phyloP scores from a whole-genome alignment of 2,113 vertebrate genomes.

The Stegastes partitus region DNA sequence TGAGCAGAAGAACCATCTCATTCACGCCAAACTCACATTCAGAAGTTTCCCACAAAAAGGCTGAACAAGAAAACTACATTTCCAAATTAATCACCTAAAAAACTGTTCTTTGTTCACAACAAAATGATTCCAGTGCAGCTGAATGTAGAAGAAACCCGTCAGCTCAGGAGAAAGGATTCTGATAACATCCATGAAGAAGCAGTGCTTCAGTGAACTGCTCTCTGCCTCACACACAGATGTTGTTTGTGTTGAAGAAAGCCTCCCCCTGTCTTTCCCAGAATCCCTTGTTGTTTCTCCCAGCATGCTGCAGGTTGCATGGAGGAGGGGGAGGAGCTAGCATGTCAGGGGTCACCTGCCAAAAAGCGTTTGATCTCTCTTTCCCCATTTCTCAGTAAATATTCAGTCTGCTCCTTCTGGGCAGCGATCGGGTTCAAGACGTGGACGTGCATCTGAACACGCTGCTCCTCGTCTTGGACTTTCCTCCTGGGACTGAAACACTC shows the following conservation, averaged over 20 bases:
- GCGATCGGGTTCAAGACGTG: neutral
- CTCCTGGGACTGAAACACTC: neutral
- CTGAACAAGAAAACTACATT: no score
- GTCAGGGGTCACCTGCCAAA: constrained; percentile 66
- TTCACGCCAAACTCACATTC: neutral
- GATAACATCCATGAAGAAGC: neutral
- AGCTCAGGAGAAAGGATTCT: neutral
- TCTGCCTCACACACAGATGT: constrained; percentile 60
- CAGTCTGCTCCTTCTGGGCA: constrained; percentile 7
- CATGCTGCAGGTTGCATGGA: constrained; percentile 60
- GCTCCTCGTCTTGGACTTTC: neutral
- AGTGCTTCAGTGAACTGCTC: neutral
- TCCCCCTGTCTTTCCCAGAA: constrained; percentile 74
- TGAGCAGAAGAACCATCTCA: neutral
- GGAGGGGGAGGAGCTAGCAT: constrained; percentile 46
- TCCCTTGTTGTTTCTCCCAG: constrained; percentile 74
- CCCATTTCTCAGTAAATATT: neutral
- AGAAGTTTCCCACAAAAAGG: no score
- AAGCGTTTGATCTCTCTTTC: constrained; percentile 33
- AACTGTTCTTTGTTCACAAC: no score
- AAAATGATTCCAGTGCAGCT: constrained; percentile 6
- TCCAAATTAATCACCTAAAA: no score
- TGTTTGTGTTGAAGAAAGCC: constrained; percentile 63
- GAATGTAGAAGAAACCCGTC: constrained; percentile 29
- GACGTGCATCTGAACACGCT: constrained; percentile 38